Percentiles rank a stretch among this genome's conserved stretches.
Conservation (phyloP, 2,113 vertebrate genomes). For the Bagarius yarrelli region DNA sequence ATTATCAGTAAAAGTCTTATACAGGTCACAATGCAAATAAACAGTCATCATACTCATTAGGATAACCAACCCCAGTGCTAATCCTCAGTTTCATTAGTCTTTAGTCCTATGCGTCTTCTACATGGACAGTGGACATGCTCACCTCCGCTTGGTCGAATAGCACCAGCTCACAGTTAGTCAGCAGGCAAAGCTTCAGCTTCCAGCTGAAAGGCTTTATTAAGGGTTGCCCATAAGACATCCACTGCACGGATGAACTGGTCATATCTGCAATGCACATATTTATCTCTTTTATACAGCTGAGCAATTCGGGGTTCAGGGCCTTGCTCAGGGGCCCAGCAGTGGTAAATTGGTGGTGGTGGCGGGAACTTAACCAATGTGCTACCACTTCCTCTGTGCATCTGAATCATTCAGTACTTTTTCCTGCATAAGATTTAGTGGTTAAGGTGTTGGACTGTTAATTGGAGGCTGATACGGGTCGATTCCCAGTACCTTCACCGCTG, state of each 20-base stretch:
- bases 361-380: no score
- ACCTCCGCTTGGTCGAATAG: constrained; percentile 66
- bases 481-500: no score
- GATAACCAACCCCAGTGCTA: not conserved
- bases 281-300: no score
- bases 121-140: not conserved
- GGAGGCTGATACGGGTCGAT: no score
- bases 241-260: constrained; percentile 62
- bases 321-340: no score
- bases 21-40: not conserved
- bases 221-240: constrained; percentile 65
- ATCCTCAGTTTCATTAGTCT: not conserved
- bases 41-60: not conserved
- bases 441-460: no score
- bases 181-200: constrained; percentile 66
- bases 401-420: not conserved
- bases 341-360: no score
- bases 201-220: constrained; percentile 59
- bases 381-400: not conserved
- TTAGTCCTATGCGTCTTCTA: not conserved
- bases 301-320: no score
- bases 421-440: no score
- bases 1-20: no score
- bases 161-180: constrained; percentile 61
- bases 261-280: constrained; percentile 56